Percentiles rank a stretch among this genome's conserved stretches.
Evolutionary conservation across 2,797 vertebrate species (phyloP).

Genomic region (Tamandua tetradactyla): DNA sequence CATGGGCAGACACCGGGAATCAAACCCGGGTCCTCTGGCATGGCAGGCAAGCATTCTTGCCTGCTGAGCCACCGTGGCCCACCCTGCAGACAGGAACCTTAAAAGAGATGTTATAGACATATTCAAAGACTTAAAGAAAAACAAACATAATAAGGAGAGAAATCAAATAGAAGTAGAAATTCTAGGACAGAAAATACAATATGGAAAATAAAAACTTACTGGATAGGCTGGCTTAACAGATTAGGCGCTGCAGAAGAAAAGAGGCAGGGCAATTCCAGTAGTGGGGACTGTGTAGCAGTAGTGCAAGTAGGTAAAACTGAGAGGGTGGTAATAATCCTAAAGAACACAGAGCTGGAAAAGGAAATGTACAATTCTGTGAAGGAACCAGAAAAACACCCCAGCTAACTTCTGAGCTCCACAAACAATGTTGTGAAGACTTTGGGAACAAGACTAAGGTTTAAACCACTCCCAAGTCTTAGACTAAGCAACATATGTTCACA

Average conservation of each 20-base stretch:
- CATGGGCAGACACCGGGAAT: no score
- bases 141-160: neutral
- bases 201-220: neutral
- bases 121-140: neutral
- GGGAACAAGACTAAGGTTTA: neutral
- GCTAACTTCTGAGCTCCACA: neutral
- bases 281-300: neutral
- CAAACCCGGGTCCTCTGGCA: no score
- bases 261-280: neutral
- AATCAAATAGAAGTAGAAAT: constrained; percentile 26
- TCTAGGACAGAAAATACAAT: neutral
- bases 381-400: neutral
- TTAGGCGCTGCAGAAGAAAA: neutral
- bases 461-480: neutral
- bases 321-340: neutral
- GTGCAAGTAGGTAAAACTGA: neutral
- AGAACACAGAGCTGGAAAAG: neutral
- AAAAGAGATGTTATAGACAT: neutral
- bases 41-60: no score
- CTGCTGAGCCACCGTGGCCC: no score
- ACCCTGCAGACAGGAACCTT: neutral
- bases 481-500: neutral
- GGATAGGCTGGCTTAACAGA: neutral
- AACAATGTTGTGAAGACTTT: neutral
- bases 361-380: neutral